Conservation (phyloP, 2,888 invertebrate genomes). For the Caenorhabditis drosophilae region DNA sequence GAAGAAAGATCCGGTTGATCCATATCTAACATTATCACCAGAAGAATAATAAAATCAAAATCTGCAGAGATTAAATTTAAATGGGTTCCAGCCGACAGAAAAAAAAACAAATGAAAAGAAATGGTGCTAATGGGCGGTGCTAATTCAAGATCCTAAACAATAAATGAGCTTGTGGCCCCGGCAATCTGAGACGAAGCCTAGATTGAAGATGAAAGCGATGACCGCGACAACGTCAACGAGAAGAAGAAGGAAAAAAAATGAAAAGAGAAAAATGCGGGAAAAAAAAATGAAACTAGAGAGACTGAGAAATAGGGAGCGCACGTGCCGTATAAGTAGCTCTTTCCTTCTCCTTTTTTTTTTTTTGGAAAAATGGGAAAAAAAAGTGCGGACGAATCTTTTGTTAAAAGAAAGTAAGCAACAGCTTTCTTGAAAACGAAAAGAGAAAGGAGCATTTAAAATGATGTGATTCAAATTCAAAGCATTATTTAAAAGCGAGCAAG, state of each 20-base stretch:
- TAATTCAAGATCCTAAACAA: conserved; percentile 16
- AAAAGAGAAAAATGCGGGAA: neutral
- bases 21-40: neutral
- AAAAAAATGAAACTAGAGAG: neutral
- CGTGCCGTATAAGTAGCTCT: neutral
- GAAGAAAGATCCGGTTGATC: conserved; percentile 2
- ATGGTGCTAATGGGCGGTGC: conserved; percentile 19
- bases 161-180: conserved; percentile 10
- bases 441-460: conserved; percentile 1
- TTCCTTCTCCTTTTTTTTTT: neutral
- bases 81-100: neutral
- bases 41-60: too few relatives aligned
- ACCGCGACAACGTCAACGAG: conserved; percentile 4
- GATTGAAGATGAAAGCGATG: conserved; percentile 24
- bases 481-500: too few relatives aligned
- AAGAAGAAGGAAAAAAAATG: conserved; percentile 9
- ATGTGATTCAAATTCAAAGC: conserved; percentile 30
- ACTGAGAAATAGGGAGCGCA: neutral
- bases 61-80: too few relatives aligned
- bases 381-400: neutral
- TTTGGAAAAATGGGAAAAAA: neutral
- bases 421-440: conserved; percentile 3
- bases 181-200: conserved; percentile 36
- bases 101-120: neutral
- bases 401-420: conserved; percentile 1